Evolutionary conservation across 2,113 vertebrate genomes (phyloP), one percentile per base, ranked within the genome.

Genomic region (Platichthys stellatus): DNA sequence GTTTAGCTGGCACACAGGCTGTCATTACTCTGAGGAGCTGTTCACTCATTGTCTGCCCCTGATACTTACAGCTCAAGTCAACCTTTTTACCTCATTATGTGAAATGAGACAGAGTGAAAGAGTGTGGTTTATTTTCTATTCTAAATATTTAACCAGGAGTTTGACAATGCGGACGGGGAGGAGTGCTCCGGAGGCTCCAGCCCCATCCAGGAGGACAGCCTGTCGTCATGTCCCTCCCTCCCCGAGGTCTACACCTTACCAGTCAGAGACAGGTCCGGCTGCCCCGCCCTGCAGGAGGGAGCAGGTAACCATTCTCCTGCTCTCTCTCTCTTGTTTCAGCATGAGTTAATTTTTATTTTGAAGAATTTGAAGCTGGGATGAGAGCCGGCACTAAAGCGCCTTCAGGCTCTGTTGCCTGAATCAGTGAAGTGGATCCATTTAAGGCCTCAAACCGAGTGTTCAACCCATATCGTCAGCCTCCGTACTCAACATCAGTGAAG

Each of bases 191-290:
- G 92, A 70, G 96, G 95, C 23, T 96, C 96, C 82, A 98, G 96
- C 13, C 96, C 96, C 31, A 96, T 96, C 4, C 96, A 96, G 1
- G 97, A 98, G 92, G 97, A 97, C 94, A 98, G 96, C 67, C 94
- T 96, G 53, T 97, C 96, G 13, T 97, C 97, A 0, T 94, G 94
- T 65, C 95, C 96, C 81, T 96, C 97, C 6, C 94, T 97, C 67
- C 96, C 96, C 3, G 97, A 98, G 78, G 97, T 98, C 79, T 98
- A 97, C 91, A 97, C 96, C 53, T 91, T 98, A 74, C 97, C 97
- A 3, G 92, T 97, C 83, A 92, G 94, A 63, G 93, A 94, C 76
- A 81, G 91, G 63, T 63, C 89, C 63, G 85, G 63, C 82, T 93
- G 92, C 67, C 63, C 88, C n/a, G 78, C 86, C 76, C 84, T 92